Conservation (phyloP, 2,113 vertebrate species). For the Heterocephalus glaber region DNA sequence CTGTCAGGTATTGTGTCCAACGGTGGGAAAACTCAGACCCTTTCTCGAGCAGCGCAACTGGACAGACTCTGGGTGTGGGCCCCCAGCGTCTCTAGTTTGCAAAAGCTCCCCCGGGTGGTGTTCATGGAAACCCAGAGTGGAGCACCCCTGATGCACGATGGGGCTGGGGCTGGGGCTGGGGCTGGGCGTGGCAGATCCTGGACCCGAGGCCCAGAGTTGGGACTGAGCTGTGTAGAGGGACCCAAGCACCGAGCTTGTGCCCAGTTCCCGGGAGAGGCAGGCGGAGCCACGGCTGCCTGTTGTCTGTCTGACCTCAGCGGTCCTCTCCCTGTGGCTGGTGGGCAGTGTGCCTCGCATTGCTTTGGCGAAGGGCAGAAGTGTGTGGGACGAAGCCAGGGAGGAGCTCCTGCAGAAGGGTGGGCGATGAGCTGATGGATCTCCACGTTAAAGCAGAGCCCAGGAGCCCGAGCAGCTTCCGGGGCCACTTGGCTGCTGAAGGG, state of each 20-base stretch:
- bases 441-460: neutral
- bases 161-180: neutral
- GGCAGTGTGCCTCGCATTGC: fast-evolving
- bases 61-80: neutral
- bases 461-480: neutral
- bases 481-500: neutral
- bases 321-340: fast-evolving
- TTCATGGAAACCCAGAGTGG: neutral
- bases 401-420: too few relatives aligned
- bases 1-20: neutral
- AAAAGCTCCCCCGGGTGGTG: neutral
- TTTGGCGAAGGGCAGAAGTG: neutral
- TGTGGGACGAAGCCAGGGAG: neutral
- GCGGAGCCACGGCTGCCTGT: fast-evolving
- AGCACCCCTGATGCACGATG: fast-evolving
- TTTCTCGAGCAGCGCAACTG: fast-evolving
- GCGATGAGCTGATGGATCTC: neutral
- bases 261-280: too few relatives aligned
- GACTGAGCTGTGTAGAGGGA: too few relatives aligned
- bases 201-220: neutral
- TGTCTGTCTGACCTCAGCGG: neutral
- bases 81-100: neutral
- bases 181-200: too few relatives aligned
- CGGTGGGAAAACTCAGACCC: neutral
- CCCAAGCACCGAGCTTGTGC: fast-evolving